Evolutionary conservation across 2,113 vertebrate species (phyloP).

Genomic region (Osmerus mordax): DNA sequence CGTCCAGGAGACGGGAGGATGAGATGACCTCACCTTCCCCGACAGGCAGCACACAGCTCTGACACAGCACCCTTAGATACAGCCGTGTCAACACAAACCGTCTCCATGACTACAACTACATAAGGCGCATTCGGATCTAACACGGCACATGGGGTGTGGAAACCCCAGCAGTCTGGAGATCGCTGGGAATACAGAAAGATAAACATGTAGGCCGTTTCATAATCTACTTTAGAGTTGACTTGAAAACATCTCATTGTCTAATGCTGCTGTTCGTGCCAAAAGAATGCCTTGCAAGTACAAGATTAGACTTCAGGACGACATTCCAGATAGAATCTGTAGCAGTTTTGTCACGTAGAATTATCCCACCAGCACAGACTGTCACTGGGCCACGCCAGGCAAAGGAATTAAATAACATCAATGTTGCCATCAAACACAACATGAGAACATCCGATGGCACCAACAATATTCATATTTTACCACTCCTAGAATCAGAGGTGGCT

Average conservation of each 20-base stretch:
- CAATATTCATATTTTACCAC: background rate
- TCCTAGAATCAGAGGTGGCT: too few relatives aligned
- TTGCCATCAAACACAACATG: too few relatives aligned
- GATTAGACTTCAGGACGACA: background rate
- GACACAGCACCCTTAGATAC: background rate
- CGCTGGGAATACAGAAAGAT: background rate
- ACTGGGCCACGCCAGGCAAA: background rate
- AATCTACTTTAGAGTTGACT: background rate
- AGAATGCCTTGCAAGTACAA: background rate
- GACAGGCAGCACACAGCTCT: slow-evolving; percentile 5
- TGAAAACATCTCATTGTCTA: background rate
- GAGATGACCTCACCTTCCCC: slow-evolving; percentile 20
- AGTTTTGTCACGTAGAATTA: background rate
- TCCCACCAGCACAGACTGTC: background rate
- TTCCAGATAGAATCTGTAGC: background rate
- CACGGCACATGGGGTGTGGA: too few relatives aligned
- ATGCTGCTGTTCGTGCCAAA: background rate
- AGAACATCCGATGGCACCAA: background rate
- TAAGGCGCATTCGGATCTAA: too few relatives aligned
- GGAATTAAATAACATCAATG: background rate
- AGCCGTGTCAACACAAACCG: too few relatives aligned
- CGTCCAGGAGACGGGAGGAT: background rate
- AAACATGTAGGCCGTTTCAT: background rate
- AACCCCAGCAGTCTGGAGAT: too few relatives aligned
- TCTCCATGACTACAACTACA: too few relatives aligned